Evolutionary conservation across 2,888 invertebrate species (phyloP), one percentile per base, ranked within the genome.

Genomic region (Apocheima hispidaria): DNA sequence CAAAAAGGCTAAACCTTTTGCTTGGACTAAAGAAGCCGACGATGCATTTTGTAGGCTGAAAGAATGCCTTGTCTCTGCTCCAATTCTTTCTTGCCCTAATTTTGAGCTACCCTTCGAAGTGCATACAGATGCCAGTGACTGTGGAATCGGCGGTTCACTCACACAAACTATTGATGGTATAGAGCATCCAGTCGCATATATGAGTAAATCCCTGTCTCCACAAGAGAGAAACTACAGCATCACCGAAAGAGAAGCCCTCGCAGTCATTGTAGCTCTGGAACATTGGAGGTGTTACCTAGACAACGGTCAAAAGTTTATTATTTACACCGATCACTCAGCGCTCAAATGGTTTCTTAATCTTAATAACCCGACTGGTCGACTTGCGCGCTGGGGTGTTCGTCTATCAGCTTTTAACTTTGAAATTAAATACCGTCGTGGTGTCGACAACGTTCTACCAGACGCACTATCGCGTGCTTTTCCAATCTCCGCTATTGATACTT

Each of bases 241-340:
- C 0, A 77, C 78, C 0, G 78, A 79, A 52, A 44, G 75, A 0
- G 77, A 78, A 41, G 46, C 74, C 0, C 35, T 78, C 0, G 75
- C 76, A 2, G 75, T 75, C 0, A 23, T 77, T 0, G 21, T 20
- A 0, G 77, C 75, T 2, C 14, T 77, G 0, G 76, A 77, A 44
- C 71, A 76, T 14, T 78, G 72, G 73, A 60, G 72, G 0, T 72
- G 72, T 50, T 73, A 72, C 52, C 6, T 75, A 0, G 74, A 74
- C 10, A 75, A 69, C n/a, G 73, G 71, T 0, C 35, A 52, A 12
- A 20, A 38, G 0, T 73, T 73, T 26, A 67, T 63, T 0, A 69
- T 75, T 0, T 71, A 60, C 20, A 74, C 75, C 0, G 73, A 74
- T 26, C 75, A 74, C 20, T 49, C 66, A 0, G 66, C 73, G 3